Conservation (phyloP, 2,888 invertebrate species). For the Acanthosepion lycidas region DNA sequence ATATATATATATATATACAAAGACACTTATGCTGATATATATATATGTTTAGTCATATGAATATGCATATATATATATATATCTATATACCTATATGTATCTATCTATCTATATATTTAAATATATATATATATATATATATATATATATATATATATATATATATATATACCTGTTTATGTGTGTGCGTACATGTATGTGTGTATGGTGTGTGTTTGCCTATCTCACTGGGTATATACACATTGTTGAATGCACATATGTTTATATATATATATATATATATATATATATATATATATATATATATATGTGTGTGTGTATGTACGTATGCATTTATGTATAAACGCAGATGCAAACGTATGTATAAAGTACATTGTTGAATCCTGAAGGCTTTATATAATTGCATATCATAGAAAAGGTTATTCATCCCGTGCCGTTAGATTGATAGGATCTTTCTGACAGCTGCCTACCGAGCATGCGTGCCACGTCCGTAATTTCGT, state of each 20-base stretch:
- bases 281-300: not conserved
- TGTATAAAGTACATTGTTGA: conserved; percentile 33
- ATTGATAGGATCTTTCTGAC: conserved; percentile 33
- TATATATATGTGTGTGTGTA: too few relatives aligned
- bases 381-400: conserved; percentile 33
- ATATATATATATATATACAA: not conserved
- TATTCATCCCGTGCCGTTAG: conserved; percentile 33
- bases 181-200: too few relatives aligned
- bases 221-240: too few relatives aligned
- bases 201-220: too few relatives aligned
- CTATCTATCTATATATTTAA: not conserved
- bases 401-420: conserved; percentile 18
- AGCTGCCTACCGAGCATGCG: conserved; percentile 33
- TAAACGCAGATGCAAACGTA: not conserved
- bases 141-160: not conserved
- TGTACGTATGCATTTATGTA: not conserved
- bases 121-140: not conserved
- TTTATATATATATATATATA: not conserved
- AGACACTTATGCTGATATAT: not conserved
- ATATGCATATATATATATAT: not conserved
- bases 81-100: not conserved
- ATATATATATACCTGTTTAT: not conserved
- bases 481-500: not conserved
- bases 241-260: too few relatives aligned
- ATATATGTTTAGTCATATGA: not conserved